Percentiles rank a stretch among this genome's conserved stretches.
Evolutionary conservation across 1,140 invertebrate species (phyloP).

Genomic region (Calephelis virginiensis): DNA sequence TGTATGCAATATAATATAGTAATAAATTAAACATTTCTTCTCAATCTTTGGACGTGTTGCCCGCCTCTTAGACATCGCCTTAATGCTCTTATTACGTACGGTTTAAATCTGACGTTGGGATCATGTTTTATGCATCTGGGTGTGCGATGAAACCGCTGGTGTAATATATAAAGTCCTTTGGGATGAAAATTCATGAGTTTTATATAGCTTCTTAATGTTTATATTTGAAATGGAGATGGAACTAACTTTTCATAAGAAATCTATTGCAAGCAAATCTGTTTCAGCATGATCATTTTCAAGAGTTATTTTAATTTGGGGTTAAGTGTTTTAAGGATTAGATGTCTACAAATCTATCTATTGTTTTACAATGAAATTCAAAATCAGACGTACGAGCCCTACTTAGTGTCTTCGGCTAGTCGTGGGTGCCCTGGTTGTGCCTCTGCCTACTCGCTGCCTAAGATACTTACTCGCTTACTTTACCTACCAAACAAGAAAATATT

Average conservation of each 20-base stretch:
- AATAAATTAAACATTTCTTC: slow-evolving; percentile 35
- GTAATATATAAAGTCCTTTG: slow-evolving; percentile 64
- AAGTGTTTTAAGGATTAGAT: too few relatives aligned
- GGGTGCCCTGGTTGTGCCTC: too few relatives aligned
- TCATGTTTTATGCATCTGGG: slow-evolving; percentile 76
- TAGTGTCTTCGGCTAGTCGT: too few relatives aligned
- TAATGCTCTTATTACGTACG: slow-evolving; percentile 75
- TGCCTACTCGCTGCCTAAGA: too few relatives aligned
- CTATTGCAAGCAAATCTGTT: too few relatives aligned
- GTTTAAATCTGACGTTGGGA: slow-evolving; percentile 73
- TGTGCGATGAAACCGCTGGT: slow-evolving; percentile 69
- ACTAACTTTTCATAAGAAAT: background rate
- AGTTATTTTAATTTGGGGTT: too few relatives aligned
- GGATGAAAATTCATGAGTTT: slow-evolving; percentile 63
- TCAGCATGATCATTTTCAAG: too few relatives aligned
- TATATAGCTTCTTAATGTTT: slow-evolving; percentile 28
- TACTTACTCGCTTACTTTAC: too few relatives aligned
- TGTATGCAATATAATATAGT: slow-evolving; percentile 8
- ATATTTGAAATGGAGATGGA: slow-evolving; percentile 6
- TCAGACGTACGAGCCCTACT: too few relatives aligned
- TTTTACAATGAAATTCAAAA: too few relatives aligned
- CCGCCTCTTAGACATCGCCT: slow-evolving; percentile 35
- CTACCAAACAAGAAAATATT: too few relatives aligned
- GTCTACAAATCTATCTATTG: too few relatives aligned
- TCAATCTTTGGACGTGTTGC: slow-evolving; percentile 34